Conservation (phyloP, 2,888 invertebrate species). For the Hemaris fuciformis region DNA sequence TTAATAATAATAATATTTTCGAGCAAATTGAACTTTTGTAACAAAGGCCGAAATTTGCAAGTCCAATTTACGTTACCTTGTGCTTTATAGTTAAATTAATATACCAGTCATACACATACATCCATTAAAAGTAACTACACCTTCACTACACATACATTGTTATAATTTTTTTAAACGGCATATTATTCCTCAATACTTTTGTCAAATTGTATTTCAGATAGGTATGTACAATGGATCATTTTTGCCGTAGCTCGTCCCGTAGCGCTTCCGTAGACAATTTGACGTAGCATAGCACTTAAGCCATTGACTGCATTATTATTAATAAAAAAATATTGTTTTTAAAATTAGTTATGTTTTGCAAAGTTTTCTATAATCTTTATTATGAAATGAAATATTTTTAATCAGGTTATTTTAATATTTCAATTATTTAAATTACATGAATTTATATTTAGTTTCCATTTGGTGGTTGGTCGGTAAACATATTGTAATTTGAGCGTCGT, state of each 20-base stretch:
- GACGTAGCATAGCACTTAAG: constrained; percentile 29
- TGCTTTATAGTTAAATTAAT: no score
- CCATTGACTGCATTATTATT: background rate
- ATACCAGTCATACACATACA: background rate
- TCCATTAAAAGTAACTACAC: background rate
- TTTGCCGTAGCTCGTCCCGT: constrained; percentile 36
- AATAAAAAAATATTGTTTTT: background rate
- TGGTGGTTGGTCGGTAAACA: no score
- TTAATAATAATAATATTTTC: background rate
- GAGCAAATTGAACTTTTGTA: background rate
- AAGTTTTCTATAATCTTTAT: background rate
- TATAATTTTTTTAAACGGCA: no score
- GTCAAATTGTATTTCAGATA: background rate
- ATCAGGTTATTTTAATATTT: no score
- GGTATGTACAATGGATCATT: constrained; percentile 4
- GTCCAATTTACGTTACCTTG: background rate
- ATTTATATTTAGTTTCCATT: no score
- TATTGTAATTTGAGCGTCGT: background rate
- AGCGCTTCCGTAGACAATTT: constrained; percentile 36
- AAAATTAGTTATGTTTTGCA: background rate
- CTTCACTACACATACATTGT: background rate
- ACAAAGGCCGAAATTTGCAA: background rate
- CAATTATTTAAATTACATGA: no score
- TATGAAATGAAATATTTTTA: no score
- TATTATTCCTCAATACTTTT: no score